Evolutionary conservation across 2,797 vertebrate species (phyloP).

Genomic region (Leptatherina wallacei): DNA sequence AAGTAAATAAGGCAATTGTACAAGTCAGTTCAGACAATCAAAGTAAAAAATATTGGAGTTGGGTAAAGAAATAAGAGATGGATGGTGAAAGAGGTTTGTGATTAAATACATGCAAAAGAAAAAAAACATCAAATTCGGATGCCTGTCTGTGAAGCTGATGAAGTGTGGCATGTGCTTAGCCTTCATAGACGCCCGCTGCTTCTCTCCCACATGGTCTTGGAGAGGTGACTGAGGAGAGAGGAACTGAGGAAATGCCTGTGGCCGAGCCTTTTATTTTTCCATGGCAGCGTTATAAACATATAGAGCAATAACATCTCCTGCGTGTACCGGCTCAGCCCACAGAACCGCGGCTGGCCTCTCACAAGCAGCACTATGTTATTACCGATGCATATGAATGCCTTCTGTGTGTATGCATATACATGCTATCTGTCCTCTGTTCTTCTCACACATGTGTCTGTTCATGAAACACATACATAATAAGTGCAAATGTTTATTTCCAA

Average conservation of each 20-base stretch:
- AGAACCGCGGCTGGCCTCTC: slow-evolving; percentile 59
- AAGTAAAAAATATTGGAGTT: slow-evolving; percentile 8
- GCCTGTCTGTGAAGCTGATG: slow-evolving; percentile 54
- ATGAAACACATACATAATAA: slow-evolving; percentile 32
- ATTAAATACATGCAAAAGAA: slow-evolving; percentile 19
- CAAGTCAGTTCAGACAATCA: slow-evolving; percentile 25
- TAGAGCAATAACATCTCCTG: slow-evolving; percentile 64
- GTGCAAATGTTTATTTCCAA: slow-evolving; percentile 62
- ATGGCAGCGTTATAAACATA: slow-evolving; percentile 74
- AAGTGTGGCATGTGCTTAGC: slow-evolving; percentile 49
- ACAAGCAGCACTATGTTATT: slow-evolving; percentile 60
- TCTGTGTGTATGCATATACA: slow-evolving; percentile 38
- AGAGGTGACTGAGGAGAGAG: slow-evolving; percentile 48
- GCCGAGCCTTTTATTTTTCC: slow-evolving; percentile 69
- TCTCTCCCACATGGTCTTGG: slow-evolving; percentile 45
- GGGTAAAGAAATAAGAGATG: slow-evolving; percentile 23
- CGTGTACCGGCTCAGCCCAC: slow-evolving; percentile 50
- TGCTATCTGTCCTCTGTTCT: slow-evolving; percentile 37
- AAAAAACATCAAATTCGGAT: slow-evolving; percentile 29
- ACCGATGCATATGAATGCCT: slow-evolving; percentile 56
- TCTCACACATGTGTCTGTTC: slow-evolving; percentile 13
- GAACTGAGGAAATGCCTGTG: slow-evolving; percentile 73
- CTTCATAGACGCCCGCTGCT: slow-evolving; percentile 29
- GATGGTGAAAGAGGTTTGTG: slow-evolving; percentile 8
- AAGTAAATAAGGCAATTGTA: slow-evolving; percentile 17